Evolutionary conservation across 2,797 vertebrate genomes (phyloP), one percentile per base, ranked within the genome.

Genomic region (Urophycis tenuis): DNA sequence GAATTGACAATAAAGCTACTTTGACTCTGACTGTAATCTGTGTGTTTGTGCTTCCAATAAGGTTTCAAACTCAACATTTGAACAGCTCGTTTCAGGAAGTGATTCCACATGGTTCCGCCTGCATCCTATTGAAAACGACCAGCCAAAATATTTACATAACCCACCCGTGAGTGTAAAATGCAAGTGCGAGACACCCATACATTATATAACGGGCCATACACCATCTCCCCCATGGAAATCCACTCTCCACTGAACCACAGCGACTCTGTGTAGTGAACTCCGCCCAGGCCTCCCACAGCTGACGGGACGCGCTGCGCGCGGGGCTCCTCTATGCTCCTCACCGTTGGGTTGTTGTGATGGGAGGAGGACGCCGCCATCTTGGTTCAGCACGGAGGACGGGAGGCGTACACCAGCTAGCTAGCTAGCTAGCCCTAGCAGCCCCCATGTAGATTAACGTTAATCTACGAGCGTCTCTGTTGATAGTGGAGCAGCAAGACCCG

Each of bases 341-440:
- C 45, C 64, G 91, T 88, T 84, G 90, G 88, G 91, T 92, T 92
- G 94, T 89, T 94, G 86, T 92, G 92, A 90, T 90, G 89, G 87
- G 86, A 92, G 90, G 85, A 84, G 53, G 22, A 19, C 86, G 92
- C 90, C 76, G 93, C 93, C 93, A 94, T 94, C 92, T 94, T 94
- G 93, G 89, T 92, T 88, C 80, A 81, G 81, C 79, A 80, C 81
- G 74, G 78, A 70, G 75, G 78, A 81, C 79, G 41, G 77, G 71
- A 74, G 84, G 76, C 85, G 80, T 67, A 64, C 74, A 74, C 49
- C 75, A 60, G 74, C 72, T 36, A 78, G 84, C 85, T 79, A 41
- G n/a, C n/a, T 35, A 75, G 75, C 78, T 86, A 86, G 89, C 87
- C 4, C 14, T 17, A 41, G 39, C 39, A 10, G 69, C 71, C 79